Evolutionary conservation across 1,140 invertebrate genomes (phyloP), one percentile per base, ranked within the genome.

Genomic region (Drosophila funebris): DNA sequence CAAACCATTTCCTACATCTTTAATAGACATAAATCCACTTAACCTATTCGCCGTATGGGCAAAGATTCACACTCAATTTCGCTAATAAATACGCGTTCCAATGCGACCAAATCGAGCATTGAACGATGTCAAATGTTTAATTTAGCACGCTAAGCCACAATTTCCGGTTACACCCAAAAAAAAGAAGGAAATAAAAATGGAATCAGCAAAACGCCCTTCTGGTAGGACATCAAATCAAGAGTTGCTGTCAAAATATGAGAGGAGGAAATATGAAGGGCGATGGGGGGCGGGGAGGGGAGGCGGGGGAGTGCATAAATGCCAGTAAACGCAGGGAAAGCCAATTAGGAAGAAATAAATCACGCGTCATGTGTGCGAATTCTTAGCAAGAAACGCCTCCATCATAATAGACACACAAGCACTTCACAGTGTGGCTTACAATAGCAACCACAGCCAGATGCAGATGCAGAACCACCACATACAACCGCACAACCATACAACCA

Each of bases 331-430:
- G 73, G 75, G 71, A 89, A 88, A 88, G 83, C 83, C 83, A 88
- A 88, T 88, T 88, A 88, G 83, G 71, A 60, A 66, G 44, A 81
- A 76, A 83, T 83, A 87, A 88, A 87, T 89, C 83, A 83, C 68
- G 66, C 64, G 60, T 78, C 84, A 76, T 72, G 71, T 63, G 83
- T 77, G 61, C 64, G 76, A 81, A 68, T 80, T 70, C 68, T 54
- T 61, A 52, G 5, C 29, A 16, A 50, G 50, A 13, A 66, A 70
- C 61, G 58, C 39, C 52, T 20, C 8, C 29, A 22, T 11, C 27
- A 52, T 52, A 52, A 48, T 48, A 48, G 44, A 48, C 13, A 52
- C 37, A 46, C 20, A 27, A 67, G 41, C 53, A 74, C 81, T 75
- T 85, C 54, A 72, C 36, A 43, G 16, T 20, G 33, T 36, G 33